These are phyloP conservation scores for Phaonia tiefii DNA, from an alignment of 2,888 invertebrate genomes.

Conservation along the genomic window DNA sequence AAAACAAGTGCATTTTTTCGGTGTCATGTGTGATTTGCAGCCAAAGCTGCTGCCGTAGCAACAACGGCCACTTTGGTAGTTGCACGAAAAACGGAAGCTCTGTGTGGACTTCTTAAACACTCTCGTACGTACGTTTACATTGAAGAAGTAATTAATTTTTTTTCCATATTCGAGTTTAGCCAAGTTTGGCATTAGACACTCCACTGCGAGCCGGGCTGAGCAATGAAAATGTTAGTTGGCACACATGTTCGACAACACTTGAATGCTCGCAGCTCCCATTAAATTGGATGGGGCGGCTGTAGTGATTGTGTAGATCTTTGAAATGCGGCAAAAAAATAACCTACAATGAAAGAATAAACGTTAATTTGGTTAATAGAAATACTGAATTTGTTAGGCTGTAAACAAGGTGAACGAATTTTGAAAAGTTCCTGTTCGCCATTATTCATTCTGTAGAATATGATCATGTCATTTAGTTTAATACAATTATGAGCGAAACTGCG, in stretches of 20 bases:
- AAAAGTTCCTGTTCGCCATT: too few relatives aligned
- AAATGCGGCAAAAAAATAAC: too few relatives aligned
- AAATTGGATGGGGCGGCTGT: too few relatives aligned
- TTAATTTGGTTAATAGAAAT: too few relatives aligned
- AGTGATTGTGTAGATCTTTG: too few relatives aligned
- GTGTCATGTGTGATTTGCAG: constrained; percentile 52
- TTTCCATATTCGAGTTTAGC: constrained; percentile 38
- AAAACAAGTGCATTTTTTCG: constrained; percentile 58
- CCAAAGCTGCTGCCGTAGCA: neutral
- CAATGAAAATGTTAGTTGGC: constrained; percentile 23
- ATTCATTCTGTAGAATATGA: too few relatives aligned
- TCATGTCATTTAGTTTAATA: too few relatives aligned
- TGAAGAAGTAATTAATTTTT: constrained; percentile 64
- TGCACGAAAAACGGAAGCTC: constrained; percentile 64
- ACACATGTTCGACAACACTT: constrained; percentile 10
- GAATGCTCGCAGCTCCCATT: neutral
- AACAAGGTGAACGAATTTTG: too few relatives aligned
- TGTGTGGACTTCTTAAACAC: constrained; percentile 50
- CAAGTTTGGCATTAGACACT: constrained; percentile 28
- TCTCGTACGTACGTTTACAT: constrained; percentile 58
- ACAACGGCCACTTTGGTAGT: constrained; percentile 8
- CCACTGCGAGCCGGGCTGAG: neutral
- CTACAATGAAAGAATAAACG: too few relatives aligned
- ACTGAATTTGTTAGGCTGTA: too few relatives aligned
- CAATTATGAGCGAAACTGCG: too few relatives aligned